phyloP scores from a whole-genome alignment of 2,797 vertebrate species.

The Takifugu rubripes region DNA sequence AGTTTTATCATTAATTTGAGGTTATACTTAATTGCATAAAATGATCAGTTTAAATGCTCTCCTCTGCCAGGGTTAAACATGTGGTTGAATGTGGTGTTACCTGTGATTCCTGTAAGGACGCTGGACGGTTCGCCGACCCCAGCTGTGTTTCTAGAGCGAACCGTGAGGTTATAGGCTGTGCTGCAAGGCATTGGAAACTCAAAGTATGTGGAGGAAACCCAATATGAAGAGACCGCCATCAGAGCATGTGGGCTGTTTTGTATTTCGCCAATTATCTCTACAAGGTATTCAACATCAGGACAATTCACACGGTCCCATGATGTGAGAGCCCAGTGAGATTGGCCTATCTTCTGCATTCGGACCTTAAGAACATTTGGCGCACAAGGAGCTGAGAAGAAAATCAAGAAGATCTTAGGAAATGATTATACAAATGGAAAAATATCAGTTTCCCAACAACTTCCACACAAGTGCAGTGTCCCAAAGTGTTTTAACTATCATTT shows the following conservation, averaged over 20 bases:
- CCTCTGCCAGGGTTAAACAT: no score
- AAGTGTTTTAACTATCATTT: background rate
- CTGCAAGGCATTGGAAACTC: constrained; percentile 75
- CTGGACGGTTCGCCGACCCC: constrained; percentile 64
- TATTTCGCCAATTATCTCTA: constrained; percentile 58
- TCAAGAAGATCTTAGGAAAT: background rate
- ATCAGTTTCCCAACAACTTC: background rate
- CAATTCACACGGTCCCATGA: constrained; percentile 70
- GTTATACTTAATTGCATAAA: no score
- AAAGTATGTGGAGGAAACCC: constrained; percentile 67
- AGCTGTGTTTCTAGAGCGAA: constrained; percentile 63
- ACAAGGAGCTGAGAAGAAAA: constrained; percentile 44
- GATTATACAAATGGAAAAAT: background rate
- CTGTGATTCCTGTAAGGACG: constrained; percentile 56
- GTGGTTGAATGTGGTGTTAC: constrained; percentile 44
- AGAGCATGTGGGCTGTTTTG: constrained; percentile 40
- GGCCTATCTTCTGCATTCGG: constrained; percentile 43
- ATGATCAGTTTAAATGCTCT: no score
- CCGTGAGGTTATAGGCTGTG: constrained; percentile 65
- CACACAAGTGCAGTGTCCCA: background rate
- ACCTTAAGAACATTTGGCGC: constrained; percentile 55
- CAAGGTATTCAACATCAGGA: constrained; percentile 62
- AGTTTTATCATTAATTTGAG: no score
- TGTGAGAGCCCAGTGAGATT: constrained; percentile 53
- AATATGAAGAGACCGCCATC: constrained; percentile 72